Conservation (phyloP, 1,140 invertebrate genomes). For the Drosophila obscura region DNA sequence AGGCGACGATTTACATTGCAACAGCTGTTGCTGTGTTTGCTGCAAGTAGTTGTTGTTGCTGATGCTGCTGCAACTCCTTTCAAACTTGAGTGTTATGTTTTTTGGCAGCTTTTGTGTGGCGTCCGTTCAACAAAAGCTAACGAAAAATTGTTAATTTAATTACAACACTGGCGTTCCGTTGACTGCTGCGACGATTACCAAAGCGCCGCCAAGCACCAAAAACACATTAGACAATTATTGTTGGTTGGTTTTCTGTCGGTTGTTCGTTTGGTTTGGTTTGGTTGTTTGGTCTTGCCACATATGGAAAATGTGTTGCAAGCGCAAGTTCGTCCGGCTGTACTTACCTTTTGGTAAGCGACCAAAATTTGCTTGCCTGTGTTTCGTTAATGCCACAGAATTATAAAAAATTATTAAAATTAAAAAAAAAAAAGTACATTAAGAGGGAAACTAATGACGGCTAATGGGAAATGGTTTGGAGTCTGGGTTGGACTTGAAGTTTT, state of each 20-base stretch:
- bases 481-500: conserved; percentile 27
- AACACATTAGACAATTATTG: conserved; percentile 75
- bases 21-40: conserved; percentile 46
- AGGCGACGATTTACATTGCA: conserved; percentile 71
- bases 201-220: conserved; percentile 57
- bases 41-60: conserved; percentile 22
- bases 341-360: conserved; percentile 18
- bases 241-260: background rate
- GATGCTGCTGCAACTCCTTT: conserved; percentile 52
- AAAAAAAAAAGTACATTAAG: conserved; percentile 21
- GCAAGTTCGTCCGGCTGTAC: conserved; percentile 29
- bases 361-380: conserved; percentile 9
- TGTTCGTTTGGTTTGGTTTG: conserved; percentile 4
- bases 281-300: conserved; percentile 64
- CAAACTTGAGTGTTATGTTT: conserved; percentile 43
- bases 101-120: conserved; percentile 61
- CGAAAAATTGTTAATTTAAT: conserved; percentile 79
- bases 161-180: conserved; percentile 77
- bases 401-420: conserved; percentile 27
- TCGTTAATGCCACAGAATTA: conserved; percentile 42
- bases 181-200: conserved; percentile 79
- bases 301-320: conserved; percentile 70
- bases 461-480: conserved; percentile 34
- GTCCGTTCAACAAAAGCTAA: conserved; percentile 40
- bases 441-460: conserved; percentile 57